A percentile compares a stretch with the other conserved stretches of the same genome.
Evolutionary conservation across 2,113 vertebrate genomes (phyloP).

Genomic region (Zosterops borbonicus): DNA sequence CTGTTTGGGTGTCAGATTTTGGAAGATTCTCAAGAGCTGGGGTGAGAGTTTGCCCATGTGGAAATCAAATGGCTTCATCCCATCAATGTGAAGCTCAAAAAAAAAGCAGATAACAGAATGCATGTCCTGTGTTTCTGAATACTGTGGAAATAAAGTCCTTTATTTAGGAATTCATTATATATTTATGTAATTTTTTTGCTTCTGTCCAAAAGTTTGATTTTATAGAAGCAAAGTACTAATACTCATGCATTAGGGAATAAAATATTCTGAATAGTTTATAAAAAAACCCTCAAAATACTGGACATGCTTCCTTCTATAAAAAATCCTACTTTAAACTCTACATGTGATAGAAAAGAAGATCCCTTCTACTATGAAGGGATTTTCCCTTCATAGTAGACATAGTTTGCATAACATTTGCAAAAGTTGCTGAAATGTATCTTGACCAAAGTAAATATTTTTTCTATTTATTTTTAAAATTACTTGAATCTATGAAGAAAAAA

Average conservation of each 20-base stretch:
- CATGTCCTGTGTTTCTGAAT: neutral
- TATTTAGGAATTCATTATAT: neutral
- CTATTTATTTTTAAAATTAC: neutral
- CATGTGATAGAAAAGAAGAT: neutral
- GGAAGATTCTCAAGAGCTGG: neutral
- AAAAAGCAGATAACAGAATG: neutral
- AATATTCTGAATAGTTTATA: neutral
- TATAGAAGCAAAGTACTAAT: neutral
- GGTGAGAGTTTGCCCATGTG: neutral
- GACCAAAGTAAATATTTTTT: neutral
- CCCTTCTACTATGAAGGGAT: neutral
- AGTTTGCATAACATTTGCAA: neutral
- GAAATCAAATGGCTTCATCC: neutral
- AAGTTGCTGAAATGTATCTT: neutral
- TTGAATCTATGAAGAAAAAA: neutral
- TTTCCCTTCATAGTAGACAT: no score
- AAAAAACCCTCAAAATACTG: neutral
- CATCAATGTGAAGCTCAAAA: neutral
- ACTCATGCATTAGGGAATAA: neutral
- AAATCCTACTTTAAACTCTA: neutral
- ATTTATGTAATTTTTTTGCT: neutral
- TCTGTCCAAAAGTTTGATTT: neutral
- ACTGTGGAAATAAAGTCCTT: neutral
- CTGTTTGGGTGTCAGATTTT: neutral
- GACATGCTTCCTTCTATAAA: neutral